Conservation (phyloP, 2,888 invertebrate species). For the Diogma glabrata region DNA sequence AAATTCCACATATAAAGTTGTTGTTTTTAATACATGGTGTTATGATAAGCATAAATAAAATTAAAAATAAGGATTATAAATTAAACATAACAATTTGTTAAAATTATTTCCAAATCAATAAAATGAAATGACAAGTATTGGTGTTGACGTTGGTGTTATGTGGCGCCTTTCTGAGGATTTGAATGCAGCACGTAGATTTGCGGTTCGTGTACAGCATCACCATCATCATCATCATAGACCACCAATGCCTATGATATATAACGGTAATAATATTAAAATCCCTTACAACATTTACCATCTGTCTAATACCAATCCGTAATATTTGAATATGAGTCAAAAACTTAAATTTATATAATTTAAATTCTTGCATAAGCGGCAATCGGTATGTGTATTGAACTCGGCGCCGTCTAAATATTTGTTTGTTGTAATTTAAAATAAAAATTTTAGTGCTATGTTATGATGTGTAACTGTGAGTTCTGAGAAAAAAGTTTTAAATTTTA, state of each 20-base stretch:
- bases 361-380: too few relatives aligned
- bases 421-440: slow-evolving; percentile 1
- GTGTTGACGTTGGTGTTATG: slow-evolving; percentile 38
- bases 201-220: slow-evolving; percentile 34
- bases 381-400: neutral
- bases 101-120: too few relatives aligned
- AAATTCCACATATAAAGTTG: too few relatives aligned
- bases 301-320: too few relatives aligned
- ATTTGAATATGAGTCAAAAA: too few relatives aligned
- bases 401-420: slow-evolving; percentile 3
- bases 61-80: too few relatives aligned
- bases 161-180: slow-evolving; percentile 38
- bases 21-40: too few relatives aligned
- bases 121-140: slow-evolving; percentile 31
- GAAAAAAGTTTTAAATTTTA: too few relatives aligned
- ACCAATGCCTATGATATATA: slow-evolving; percentile 30
- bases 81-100: too few relatives aligned
- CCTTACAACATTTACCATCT: too few relatives aligned
- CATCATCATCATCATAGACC: slow-evolving; percentile 27
- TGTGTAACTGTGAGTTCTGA: slow-evolving; percentile 4
- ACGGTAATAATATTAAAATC: slow-evolving; percentile 20
- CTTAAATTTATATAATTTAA: too few relatives aligned
- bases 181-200: slow-evolving; percentile 31
- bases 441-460: slow-evolving; percentile 3
- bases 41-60: too few relatives aligned